Conservation (phyloP, 2,797 vertebrate genomes). For the Neoniphon sammara region DNA sequence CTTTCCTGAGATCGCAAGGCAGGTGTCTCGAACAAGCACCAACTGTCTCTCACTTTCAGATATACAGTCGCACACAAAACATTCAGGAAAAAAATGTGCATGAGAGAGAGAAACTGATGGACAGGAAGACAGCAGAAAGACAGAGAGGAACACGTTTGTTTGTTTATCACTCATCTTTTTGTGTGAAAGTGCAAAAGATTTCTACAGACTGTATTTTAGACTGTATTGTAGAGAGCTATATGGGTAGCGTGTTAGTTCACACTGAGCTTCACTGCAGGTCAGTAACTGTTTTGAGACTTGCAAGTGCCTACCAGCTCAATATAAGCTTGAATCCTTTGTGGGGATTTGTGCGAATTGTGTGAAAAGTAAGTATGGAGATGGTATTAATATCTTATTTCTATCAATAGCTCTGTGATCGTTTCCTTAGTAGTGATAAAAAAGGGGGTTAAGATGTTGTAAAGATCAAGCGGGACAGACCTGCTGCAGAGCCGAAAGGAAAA, state of each 20-base stretch:
- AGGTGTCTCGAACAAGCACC: slow-evolving; percentile 28
- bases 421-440: no score
- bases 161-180: not conserved
- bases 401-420: not conserved
- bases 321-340: slow-evolving; percentile 13
- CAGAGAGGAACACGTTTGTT: slow-evolving; percentile 5
- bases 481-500: no score
- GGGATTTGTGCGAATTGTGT: slow-evolving; percentile 37
- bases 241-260: slow-evolving; percentile 33
- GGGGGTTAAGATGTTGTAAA: no score
- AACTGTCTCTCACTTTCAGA: slow-evolving; percentile 24
- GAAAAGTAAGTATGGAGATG: slow-evolving; percentile 26
- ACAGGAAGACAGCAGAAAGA: not conserved
- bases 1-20: slow-evolving; percentile 33
- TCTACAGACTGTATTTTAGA: not conserved
- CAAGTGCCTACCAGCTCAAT: slow-evolving; percentile 24
- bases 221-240: slow-evolving; percentile 5
- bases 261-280: slow-evolving; percentile 18
- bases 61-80: slow-evolving; percentile 11
- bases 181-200: not conserved
- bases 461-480: no score
- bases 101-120: not conserved
- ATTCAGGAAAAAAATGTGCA: slow-evolving; percentile 14
- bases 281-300: slow-evolving; percentile 20
- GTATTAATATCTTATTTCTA: slow-evolving; percentile 44